Conservation (phyloP, 2,888 invertebrate species). For the Antitype chi region DNA sequence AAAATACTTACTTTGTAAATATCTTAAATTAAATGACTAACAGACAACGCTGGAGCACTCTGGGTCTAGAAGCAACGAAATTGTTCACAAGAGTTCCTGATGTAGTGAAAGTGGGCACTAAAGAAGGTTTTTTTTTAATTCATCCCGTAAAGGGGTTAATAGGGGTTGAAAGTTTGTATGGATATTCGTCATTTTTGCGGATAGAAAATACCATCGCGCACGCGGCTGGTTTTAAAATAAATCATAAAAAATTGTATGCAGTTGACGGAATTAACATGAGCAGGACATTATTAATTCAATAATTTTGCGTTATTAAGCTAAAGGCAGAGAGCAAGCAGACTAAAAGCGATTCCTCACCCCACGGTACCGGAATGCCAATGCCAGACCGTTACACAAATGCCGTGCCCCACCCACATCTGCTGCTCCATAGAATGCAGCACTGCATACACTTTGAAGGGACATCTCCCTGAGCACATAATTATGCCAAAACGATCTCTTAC, state of each 20-base stretch:
- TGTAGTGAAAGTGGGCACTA: not conserved
- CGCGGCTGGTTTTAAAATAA: not conserved
- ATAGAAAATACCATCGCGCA: not conserved
- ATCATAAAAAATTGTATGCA: not conserved
- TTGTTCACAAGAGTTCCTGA: not conserved
- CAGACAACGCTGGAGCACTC: not conserved
- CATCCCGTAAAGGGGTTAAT: too few relatives aligned
- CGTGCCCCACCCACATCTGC: conserved; percentile 73
- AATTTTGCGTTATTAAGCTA: conserved; percentile 44
- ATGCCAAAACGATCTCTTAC: conserved; percentile 65
- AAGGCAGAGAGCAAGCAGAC: conserved; percentile 37
- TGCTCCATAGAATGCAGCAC: conserved; percentile 70
- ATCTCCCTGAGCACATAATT: conserved; percentile 68
- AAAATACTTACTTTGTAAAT: not conserved
- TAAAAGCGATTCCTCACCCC: conserved; percentile 63
- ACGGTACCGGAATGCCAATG: conserved; percentile 70
- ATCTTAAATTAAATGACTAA: not conserved
- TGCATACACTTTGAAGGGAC: conserved; percentile 69
- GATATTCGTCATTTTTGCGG: not conserved
- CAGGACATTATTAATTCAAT: conserved; percentile 36
- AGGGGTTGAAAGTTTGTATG: not conserved
- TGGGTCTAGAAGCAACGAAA: too few relatives aligned
- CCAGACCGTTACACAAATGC: conserved; percentile 73
- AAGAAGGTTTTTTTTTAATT: not conserved
- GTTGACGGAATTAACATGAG: not conserved